Percentiles rank a stretch among this genome's conserved stretches.
Evolutionary conservation across 2,797 vertebrate genomes (phyloP).

Genomic region (Mus spretus): DNA sequence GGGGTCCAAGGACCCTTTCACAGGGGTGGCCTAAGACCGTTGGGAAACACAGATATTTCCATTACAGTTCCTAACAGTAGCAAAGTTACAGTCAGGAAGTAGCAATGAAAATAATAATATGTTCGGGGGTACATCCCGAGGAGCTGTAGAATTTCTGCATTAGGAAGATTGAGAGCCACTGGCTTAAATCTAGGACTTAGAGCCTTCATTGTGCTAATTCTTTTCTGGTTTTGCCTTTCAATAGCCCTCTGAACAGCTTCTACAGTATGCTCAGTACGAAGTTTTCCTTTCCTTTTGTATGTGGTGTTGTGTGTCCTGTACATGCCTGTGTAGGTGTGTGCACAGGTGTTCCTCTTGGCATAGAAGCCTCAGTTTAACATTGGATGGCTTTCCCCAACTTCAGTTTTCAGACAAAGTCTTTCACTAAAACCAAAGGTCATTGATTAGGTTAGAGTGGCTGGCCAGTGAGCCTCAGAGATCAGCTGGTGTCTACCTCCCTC

Average conservation of each 20-base stretch:
- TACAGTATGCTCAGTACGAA: too few relatives aligned
- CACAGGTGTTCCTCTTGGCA: neutral
- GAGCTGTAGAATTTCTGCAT: too few relatives aligned
- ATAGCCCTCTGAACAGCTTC: neutral
- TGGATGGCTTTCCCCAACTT: neutral
- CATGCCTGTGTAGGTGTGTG: neutral
- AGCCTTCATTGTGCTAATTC: neutral
- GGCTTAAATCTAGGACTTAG: neutral
- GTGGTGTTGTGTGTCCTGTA: neutral
- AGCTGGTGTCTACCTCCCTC: neutral
- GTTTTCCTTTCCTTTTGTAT: neutral
- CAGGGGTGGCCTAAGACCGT: too few relatives aligned
- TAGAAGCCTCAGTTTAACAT: neutral
- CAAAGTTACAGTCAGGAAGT: neutral
- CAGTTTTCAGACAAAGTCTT: neutral
- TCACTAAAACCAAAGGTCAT: too few relatives aligned
- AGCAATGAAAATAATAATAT: neutral
- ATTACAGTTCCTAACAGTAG: neutral
- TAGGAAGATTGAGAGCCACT: neutral
- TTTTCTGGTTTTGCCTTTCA: neutral
- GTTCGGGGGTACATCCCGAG: neutral
- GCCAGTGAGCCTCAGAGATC: neutral
- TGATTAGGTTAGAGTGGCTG: neutral
- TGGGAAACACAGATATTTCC: neutral
- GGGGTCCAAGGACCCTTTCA: neutral